Percentiles rank a stretch among this genome's conserved stretches.
Evolutionary conservation across 1,140 invertebrate species (phyloP).

Genomic region (Wiebesia pumilae): DNA sequence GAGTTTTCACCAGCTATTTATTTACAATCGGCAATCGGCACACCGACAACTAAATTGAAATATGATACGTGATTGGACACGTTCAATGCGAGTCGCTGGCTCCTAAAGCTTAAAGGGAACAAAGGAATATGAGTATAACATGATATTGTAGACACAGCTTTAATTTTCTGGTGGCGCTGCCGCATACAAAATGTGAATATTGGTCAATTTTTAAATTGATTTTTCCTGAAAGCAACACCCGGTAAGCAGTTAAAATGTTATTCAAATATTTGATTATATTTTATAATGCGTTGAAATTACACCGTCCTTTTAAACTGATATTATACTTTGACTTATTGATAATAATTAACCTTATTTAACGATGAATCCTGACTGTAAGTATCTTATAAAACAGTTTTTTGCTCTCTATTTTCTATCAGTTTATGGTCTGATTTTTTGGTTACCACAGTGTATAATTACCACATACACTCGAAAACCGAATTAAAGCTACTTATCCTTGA

Average conservation of each 20-base stretch:
- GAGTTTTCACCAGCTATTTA: too few species aligned
- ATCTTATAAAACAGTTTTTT: background rate
- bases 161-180: background rate
- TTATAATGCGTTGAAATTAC: background rate
- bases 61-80: background rate
- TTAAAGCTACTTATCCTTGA: slow-evolving; percentile 34
- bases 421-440: background rate
- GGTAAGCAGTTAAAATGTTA: slow-evolving; percentile 9
- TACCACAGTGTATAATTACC: background rate
- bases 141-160: background rate
- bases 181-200: background rate
- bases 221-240: background rate
- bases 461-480: slow-evolving; percentile 5
- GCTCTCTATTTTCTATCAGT: background rate
- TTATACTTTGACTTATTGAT: background rate
- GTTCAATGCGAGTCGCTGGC: background rate
- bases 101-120: background rate
- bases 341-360: background rate
- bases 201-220: slow-evolving; percentile 30
- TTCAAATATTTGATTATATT: background rate
- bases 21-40: background rate
- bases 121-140: background rate
- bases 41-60: background rate
- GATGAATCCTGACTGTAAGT: background rate
- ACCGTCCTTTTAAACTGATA: background rate